A percentile compares a stretch with the other conserved stretches of the same genome.
These are phyloP conservation scores for Hedya salicella DNA, from an alignment of 2,888 invertebrate species.

Conservation along the genomic window DNA sequence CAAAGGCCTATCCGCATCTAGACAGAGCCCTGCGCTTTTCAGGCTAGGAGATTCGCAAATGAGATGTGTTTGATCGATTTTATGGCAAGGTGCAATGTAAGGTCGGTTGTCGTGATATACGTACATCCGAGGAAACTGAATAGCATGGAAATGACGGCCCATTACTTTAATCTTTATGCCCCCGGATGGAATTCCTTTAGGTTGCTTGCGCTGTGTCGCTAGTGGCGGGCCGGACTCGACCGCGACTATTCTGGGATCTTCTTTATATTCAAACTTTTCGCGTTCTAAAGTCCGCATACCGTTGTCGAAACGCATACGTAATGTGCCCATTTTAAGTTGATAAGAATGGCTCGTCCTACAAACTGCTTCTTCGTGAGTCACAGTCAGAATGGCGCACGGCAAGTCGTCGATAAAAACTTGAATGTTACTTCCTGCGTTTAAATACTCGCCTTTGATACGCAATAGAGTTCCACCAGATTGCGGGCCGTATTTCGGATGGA, in stretches of 20 bases:
- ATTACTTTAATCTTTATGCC: conserved; percentile 95
- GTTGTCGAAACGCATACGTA: conserved; percentile 94
- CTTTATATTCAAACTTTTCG: conserved; percentile 93
- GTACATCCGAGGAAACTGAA: conserved; percentile 97
- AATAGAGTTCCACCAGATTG: conserved; percentile 97
- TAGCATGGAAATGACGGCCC: conserved; percentile 94
- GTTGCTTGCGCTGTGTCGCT: conserved; percentile 88
- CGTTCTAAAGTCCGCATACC: conserved; percentile 91
- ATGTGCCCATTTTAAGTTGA: conserved; percentile 87
- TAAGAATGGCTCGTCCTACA: conserved; percentile 93
- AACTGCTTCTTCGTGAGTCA: conserved; percentile 91
- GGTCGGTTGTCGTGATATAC: conserved; percentile 94
- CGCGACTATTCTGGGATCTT: conserved; percentile 94
- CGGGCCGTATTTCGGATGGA: conserved; percentile 95
- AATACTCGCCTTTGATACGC: conserved; percentile 94
- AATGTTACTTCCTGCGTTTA: conserved; percentile 98
- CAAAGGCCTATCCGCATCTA: conserved; percentile 93
- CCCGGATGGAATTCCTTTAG: conserved; percentile 96
- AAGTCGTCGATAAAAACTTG: conserved; percentile 94
- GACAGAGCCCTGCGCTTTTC: conserved; percentile 87
- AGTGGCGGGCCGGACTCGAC: conserved; percentile 90
- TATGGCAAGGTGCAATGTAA: conserved; percentile 87
- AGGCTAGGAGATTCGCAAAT: conserved; percentile 94
- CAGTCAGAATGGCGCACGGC: conserved; percentile 92
- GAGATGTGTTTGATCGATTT: conserved; percentile 91